Conservation (phyloP, 30 jellyfish, hydroid and myxozoan species). For the Cassiopea andromeda region DNA sequence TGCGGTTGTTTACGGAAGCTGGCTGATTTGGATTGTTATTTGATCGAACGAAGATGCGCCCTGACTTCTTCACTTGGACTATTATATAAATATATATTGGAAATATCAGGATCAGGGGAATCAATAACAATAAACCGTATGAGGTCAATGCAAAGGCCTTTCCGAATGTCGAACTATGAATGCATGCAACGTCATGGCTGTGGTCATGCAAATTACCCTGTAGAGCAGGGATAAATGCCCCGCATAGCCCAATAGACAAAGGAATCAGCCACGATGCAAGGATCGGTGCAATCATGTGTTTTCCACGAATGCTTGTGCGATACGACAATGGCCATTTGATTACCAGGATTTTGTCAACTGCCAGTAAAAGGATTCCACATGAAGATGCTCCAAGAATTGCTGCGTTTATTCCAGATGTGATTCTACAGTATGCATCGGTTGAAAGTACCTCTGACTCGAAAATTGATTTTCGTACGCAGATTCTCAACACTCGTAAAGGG, state of each 20-base stretch:
- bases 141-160: conserved; percentile 7
- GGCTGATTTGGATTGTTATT: background rate
- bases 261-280: conserved; percentile 42
- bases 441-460: conserved; percentile 22
- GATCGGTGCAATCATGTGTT: background rate
- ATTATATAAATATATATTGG: conserved; percentile 38
- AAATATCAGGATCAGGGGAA: conserved; percentile 30
- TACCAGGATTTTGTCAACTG: conserved; percentile 49
- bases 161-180: conserved; percentile 30
- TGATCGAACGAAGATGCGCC: conserved; percentile 25
- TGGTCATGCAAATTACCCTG: conserved; percentile 13
- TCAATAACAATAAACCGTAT: background rate
- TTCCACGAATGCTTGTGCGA: background rate
- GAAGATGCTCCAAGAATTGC: conserved; percentile 38
- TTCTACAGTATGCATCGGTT: conserved; percentile 18
- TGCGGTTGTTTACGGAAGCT: conserved; percentile 3
- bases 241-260: conserved; percentile 22
- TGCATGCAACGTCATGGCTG: conserved; percentile 33
- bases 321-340: conserved; percentile 39
- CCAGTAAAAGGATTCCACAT: conserved; percentile 24
- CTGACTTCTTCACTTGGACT: conserved; percentile 32
- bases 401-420: conserved; percentile 23
- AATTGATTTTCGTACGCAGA: conserved; percentile 9
- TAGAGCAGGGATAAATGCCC: background rate
- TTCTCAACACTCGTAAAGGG: conserved; percentile 33